Conservation (phyloP, 64 coral and sea anemone species). For the Actinia tenebrosa region DNA sequence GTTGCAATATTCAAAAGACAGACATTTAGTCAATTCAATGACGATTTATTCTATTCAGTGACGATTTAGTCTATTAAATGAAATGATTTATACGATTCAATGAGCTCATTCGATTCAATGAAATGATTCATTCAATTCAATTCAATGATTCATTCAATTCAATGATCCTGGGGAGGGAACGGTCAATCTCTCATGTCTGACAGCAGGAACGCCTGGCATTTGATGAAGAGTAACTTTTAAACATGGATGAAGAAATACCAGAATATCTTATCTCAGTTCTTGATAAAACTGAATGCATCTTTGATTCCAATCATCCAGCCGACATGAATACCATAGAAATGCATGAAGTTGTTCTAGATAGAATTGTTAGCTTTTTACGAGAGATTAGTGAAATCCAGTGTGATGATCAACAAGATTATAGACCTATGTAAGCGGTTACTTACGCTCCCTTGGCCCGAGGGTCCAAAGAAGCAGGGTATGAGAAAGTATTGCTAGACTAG, state of each 20-base stretch:
- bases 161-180: slow-evolving; percentile 41
- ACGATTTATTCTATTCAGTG: neutral
- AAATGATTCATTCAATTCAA: neutral
- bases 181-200: slow-evolving; percentile 17
- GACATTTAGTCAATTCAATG: neutral
- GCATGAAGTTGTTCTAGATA: slow-evolving; percentile 30
- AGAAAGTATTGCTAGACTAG: slow-evolving; percentile 31
- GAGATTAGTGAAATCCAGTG: slow-evolving; percentile 14
- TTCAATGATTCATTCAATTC: slow-evolving; percentile 20
- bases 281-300: slow-evolving; percentile 38
- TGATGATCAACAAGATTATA: neutral
- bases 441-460: slow-evolving; percentile 21
- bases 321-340: slow-evolving; percentile 22
- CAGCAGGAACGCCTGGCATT: neutral
- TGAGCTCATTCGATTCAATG: no score
- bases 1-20: neutral
- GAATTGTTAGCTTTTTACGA: slow-evolving; percentile 31
- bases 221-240: neutral
- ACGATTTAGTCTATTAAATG: neutral
- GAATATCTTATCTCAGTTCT: slow-evolving; percentile 18
- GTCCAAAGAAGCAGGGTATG: slow-evolving; percentile 29
- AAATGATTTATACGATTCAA: no score
- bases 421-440: slow-evolving; percentile 35
- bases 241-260: slow-evolving; percentile 16
- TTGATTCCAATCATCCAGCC: slow-evolving; percentile 12